phyloP scores from a whole-genome alignment of 2,888 invertebrate genomes.

The Stratiomys singularior region DNA sequence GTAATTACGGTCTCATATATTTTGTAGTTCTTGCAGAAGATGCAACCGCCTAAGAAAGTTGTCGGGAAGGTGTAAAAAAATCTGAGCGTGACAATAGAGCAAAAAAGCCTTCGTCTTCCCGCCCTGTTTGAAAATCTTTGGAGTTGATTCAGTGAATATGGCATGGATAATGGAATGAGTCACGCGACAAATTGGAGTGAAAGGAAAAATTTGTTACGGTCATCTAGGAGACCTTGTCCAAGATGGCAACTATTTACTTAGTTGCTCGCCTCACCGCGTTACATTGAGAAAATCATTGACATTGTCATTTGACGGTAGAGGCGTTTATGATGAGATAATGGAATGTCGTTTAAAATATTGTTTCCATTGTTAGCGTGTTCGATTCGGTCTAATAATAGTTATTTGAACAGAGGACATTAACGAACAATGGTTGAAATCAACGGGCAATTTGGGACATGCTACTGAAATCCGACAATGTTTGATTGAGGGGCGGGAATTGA shows the following conservation, averaged over 20 bases:
- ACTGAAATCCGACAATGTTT: no score
- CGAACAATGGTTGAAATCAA: no score
- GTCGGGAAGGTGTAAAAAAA: no score
- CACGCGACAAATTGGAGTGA: slow-evolving; percentile 44
- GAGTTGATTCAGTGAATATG: background rate
- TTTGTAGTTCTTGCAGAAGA: no score
- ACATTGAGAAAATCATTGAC: slow-evolving; percentile 34
- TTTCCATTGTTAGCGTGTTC: background rate
- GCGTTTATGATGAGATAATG: slow-evolving; percentile 12
- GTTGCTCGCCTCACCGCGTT: background rate
- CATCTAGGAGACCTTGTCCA: slow-evolving; percentile 24
- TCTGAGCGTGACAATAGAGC: no score
- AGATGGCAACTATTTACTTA: background rate
- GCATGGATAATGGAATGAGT: slow-evolving; percentile 43
- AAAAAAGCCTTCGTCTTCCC: no score
- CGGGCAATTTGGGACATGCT: no score
- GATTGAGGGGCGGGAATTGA: no score
- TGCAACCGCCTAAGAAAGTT: no score
- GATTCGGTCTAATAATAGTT: background rate
- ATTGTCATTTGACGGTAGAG: slow-evolving; percentile 12
- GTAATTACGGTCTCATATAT: no score
- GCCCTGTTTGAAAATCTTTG: no score
- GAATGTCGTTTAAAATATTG: background rate
- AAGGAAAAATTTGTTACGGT: slow-evolving; percentile 41
- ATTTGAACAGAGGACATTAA: no score